Evolutionary conservation across 2,888 invertebrate species (phyloP).

Genomic region (Polydrusus pterygomalis): DNA sequence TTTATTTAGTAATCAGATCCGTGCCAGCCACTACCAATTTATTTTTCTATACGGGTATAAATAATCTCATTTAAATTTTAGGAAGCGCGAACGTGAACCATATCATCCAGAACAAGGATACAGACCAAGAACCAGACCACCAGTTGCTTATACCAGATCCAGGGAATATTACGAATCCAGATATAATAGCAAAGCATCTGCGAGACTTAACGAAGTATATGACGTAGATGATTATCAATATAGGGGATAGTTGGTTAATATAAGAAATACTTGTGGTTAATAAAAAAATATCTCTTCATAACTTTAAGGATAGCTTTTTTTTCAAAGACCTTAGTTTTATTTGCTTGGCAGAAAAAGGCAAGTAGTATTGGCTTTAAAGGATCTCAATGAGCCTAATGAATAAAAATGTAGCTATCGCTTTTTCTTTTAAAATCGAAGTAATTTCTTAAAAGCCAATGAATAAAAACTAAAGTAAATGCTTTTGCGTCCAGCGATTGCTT

Average conservation of each 20-base stretch:
- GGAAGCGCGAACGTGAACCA: conserved; percentile 48
- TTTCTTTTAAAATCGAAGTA: too few species aligned
- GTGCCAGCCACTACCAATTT: too few species aligned
- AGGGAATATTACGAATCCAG: conserved; percentile 54
- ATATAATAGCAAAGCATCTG: conserved; percentile 43
- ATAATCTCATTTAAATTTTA: neutral
- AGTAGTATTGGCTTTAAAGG: too few species aligned
- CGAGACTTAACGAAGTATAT: conserved; percentile 59
- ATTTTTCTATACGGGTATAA: too few species aligned
- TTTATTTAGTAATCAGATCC: too few species aligned
- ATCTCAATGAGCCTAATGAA: too few species aligned
- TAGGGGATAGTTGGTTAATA: conserved; percentile 29
- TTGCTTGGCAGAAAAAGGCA: too few species aligned
- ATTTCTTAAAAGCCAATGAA: too few species aligned
- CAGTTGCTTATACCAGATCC: conserved; percentile 51
- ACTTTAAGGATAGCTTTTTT: neutral
- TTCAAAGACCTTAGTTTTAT: too few species aligned
- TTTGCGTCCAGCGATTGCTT: too few species aligned
- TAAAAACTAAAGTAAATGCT: too few species aligned
- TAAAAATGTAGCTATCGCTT: too few species aligned
- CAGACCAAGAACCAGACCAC: conserved; percentile 53
- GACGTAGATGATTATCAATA: conserved; percentile 56
- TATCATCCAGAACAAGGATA: conserved; percentile 43
- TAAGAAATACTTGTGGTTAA: neutral
- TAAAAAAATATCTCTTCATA: neutral